These are phyloP conservation scores for Thunnus albacares DNA, from an alignment of 2,797 vertebrate genomes.

Conservation along the genomic window DNA sequence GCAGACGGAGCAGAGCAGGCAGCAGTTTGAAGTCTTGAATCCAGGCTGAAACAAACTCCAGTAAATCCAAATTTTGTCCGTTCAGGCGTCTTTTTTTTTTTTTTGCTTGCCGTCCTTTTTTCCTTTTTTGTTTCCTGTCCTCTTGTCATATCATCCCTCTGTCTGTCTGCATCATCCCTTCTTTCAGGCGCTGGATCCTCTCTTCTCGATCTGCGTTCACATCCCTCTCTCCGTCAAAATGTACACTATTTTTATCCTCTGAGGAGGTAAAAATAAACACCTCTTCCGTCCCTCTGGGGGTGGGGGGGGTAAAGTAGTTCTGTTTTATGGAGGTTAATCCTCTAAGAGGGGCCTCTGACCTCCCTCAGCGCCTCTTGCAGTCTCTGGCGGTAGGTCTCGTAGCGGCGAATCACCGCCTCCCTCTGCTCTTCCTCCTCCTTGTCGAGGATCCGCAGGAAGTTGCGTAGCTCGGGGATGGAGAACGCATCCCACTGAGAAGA, in stretches of 20 bases:
- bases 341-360: constrained; percentile 77
- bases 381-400: constrained; percentile 89
- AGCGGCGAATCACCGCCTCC: constrained; percentile 88
- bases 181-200: constrained; percentile 36
- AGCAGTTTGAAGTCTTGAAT: constrained; percentile 42
- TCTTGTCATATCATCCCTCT: constrained; percentile 17
- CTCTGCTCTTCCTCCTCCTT: constrained; percentile 95
- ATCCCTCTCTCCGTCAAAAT: constrained; percentile 29
- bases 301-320: constrained; percentile 32
- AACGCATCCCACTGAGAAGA: constrained; percentile 96
- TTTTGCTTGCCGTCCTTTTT: not conserved
- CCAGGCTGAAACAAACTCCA: constrained; percentile 19
- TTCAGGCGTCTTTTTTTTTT: not conserved
- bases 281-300: constrained; percentile 59
- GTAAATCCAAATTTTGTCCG: not conserved
- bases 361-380: constrained; percentile 92
- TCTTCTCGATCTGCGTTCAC: constrained; percentile 17
- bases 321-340: constrained; percentile 54
- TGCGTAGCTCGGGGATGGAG: constrained; percentile 94
- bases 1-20: constrained; percentile 30
- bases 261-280: not conserved
- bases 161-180: constrained; percentile 24
- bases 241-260: not conserved
- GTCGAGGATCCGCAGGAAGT: constrained; percentile 96
- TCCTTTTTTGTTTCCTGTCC: not conserved